Conservation (phyloP, 2,113 vertebrate genomes). For the Podarcis raffonei region DNA sequence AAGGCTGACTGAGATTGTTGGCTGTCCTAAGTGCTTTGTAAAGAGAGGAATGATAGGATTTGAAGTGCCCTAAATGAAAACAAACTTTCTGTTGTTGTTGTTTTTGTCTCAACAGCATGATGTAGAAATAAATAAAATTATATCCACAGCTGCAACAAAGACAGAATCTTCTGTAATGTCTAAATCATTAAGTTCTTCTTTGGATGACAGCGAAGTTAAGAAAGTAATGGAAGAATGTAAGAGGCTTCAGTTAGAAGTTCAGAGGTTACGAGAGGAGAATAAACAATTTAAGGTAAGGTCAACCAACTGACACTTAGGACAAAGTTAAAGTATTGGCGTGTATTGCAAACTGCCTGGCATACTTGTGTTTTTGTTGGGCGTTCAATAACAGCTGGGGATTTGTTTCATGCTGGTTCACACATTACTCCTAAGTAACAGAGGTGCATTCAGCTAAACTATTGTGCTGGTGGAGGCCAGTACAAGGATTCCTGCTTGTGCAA, state of each 20-base stretch:
- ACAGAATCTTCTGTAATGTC: constrained; percentile 88
- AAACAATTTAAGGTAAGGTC: constrained; percentile 91
- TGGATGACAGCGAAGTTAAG: constrained; percentile 93
- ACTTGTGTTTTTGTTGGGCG: neutral
- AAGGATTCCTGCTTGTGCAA: too few relatives aligned
- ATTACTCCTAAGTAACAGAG: neutral
- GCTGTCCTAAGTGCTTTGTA: neutral
- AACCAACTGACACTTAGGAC: neutral
- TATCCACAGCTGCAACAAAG: constrained; percentile 91
- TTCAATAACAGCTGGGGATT: neutral
- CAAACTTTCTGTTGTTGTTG: neutral
- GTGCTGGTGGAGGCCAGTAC: neutral
- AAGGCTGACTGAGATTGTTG: neutral
- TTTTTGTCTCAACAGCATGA: constrained; percentile 86
- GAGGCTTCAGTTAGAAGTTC: constrained; percentile 94
- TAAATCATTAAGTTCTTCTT: constrained; percentile 89
- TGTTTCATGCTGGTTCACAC: neutral
- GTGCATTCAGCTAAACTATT: neutral
- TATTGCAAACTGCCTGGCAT: neutral
- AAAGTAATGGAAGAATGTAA: constrained; percentile 97
- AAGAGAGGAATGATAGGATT: neutral
- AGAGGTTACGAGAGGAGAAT: constrained; percentile 97
- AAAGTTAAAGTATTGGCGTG: neutral
- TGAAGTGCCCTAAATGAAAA: neutral
- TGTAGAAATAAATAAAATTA: constrained; percentile 92